Conservation (phyloP, 2,113 vertebrate species). For the Psittacus erithacus region DNA sequence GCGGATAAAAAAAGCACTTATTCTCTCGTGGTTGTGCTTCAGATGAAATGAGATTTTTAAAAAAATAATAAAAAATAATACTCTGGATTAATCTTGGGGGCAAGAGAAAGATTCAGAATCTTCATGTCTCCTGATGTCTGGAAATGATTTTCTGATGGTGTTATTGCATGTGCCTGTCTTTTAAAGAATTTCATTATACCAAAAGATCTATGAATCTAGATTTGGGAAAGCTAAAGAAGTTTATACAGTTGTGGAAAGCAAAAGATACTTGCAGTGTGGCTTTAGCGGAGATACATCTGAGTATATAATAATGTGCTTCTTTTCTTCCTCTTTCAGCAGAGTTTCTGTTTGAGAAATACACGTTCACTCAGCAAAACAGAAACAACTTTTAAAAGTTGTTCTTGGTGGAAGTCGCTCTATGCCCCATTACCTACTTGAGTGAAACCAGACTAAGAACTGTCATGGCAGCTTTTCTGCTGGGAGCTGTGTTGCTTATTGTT, state of each 20-base stretch:
- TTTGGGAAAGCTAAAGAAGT: background rate
- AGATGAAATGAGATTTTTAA: background rate
- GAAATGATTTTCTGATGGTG: background rate
- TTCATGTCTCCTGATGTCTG: background rate
- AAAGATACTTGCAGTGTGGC: background rate
- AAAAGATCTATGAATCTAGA: background rate
- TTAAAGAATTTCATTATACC: background rate
- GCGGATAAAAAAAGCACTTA: background rate
- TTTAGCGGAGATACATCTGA: background rate
- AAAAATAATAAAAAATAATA: background rate
- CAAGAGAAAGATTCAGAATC: background rate
- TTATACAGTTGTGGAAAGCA: background rate
- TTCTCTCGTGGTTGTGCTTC: background rate
- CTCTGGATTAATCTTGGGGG: background rate
- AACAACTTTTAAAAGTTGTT: slow-evolving; percentile 57
- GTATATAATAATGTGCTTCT: slow-evolving; percentile 4
- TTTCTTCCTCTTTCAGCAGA: slow-evolving; percentile 55
- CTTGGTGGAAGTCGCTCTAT: slow-evolving; percentile 74
- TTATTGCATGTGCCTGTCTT: background rate
- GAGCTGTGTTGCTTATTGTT: slow-evolving; percentile 83
- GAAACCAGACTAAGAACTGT: slow-evolving; percentile 79
- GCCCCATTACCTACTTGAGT: slow-evolving; percentile 77
- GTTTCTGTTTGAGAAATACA: slow-evolving; percentile 1
- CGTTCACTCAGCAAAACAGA: slow-evolving; percentile 18
- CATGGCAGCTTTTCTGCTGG: slow-evolving; percentile 88